These are phyloP conservation scores for Heterochromis multidens DNA, from an alignment of 2,113 vertebrate genomes.

Conservation along the genomic window DNA sequence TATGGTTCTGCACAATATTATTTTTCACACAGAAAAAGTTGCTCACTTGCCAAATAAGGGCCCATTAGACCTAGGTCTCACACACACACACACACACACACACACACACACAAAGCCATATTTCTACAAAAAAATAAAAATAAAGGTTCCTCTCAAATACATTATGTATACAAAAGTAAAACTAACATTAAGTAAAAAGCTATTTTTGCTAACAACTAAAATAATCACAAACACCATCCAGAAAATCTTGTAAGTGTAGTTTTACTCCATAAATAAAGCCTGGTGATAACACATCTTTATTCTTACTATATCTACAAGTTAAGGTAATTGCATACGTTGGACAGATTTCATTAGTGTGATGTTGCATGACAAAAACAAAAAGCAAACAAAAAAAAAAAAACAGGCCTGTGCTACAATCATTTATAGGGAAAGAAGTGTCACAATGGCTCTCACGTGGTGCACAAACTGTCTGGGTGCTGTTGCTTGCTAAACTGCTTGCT, in stretches of 20 bases:
- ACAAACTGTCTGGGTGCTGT: neutral
- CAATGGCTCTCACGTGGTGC: neutral
- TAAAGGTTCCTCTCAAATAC: no score
- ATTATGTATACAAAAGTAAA: neutral
- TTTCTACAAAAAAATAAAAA: no score
- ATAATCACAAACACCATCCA: neutral
- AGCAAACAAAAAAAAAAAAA: neutral
- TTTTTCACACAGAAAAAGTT: neutral
- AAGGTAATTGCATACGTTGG: neutral
- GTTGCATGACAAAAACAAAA: neutral
- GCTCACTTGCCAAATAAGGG: neutral
- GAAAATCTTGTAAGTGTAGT: neutral
- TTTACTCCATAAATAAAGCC: neutral
- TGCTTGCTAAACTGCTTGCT: neutral
- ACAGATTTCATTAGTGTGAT: neutral
- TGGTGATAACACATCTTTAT: neutral
- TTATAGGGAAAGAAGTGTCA: neutral
- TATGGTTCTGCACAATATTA: neutral
- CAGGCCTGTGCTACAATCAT: neutral
- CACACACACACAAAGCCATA: neutral
- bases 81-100: neutral
- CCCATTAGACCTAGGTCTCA: neutral
- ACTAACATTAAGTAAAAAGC: neutral
- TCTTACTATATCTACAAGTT: neutral
- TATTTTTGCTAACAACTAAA: neutral